phyloP scores from a whole-genome alignment of 1,140 invertebrate genomes.

The Hylaeus volcanicus region DNA sequence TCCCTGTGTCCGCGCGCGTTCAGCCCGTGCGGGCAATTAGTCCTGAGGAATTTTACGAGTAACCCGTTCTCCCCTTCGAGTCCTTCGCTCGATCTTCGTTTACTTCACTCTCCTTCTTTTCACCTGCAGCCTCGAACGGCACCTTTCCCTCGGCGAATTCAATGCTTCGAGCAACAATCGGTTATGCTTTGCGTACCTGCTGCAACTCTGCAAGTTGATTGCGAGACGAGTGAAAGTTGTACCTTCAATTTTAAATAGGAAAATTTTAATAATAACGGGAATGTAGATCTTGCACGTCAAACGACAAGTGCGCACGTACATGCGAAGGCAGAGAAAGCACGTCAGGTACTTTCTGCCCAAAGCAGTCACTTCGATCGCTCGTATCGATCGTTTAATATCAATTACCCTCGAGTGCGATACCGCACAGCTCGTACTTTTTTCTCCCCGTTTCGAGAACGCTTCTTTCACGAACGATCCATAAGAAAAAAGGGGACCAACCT shows the following conservation, averaged over 20 bases:
- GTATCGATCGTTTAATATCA: neutral
- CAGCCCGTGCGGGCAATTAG: slow-evolving; percentile 54
- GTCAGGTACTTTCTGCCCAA: no score
- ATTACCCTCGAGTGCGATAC: slow-evolving; percentile 4
- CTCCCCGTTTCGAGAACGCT: slow-evolving; percentile 1
- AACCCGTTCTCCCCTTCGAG: neutral
- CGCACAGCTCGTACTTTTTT: neutral
- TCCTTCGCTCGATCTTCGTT: neutral
- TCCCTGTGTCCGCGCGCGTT: slow-evolving; percentile 43
- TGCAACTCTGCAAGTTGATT: neutral
- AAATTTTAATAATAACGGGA: no score
- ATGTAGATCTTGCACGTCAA: no score
- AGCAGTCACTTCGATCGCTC: no score
- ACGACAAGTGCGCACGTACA: no score
- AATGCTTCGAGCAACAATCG: slow-evolving; percentile 37
- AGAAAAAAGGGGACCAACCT: neutral
- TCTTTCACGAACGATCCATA: neutral
- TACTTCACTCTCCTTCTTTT: slow-evolving; percentile 9
- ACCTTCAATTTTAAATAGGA: no score
- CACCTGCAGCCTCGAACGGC: slow-evolving; percentile 28
- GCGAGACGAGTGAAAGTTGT: no score
- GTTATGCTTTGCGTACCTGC: neutral
- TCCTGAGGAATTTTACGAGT: slow-evolving; percentile 66
- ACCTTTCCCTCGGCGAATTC: slow-evolving; percentile 49
- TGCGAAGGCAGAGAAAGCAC: no score